Evolutionary conservation across 1,140 invertebrate genomes (phyloP).

Genomic region (Macrosteles quadrilineatus): DNA sequence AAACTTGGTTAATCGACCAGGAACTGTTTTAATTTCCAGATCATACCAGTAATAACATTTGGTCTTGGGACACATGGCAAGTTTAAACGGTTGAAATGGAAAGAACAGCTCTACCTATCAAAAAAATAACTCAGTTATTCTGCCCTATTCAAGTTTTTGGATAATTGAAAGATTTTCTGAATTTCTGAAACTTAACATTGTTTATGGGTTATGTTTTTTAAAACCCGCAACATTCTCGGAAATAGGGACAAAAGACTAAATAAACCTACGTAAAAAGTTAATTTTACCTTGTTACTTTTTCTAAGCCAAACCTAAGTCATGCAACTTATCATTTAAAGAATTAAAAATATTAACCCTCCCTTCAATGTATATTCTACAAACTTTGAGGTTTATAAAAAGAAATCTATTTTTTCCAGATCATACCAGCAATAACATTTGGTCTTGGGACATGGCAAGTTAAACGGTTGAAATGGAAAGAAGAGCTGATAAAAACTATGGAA

Average conservation of each 20-base stretch:
- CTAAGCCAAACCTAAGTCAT: too few species aligned
- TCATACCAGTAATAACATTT: conserved; percentile 12
- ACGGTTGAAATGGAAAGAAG: conserved; percentile 23
- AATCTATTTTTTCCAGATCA: not conserved
- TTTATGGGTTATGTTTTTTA: too few species aligned
- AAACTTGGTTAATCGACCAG: too few species aligned
- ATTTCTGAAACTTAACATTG: too few species aligned
- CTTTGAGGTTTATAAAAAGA: not conserved
- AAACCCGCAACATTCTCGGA: too few species aligned
- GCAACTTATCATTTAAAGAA: not conserved
- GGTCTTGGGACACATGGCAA: conserved; percentile 23
- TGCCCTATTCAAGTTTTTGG: too few species aligned
- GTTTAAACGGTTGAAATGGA: conserved; percentile 26
- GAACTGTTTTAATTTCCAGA: too few species aligned
- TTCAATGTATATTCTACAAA: not conserved
- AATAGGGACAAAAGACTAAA: too few species aligned
- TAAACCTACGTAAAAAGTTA: too few species aligned
- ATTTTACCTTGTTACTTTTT: too few species aligned
- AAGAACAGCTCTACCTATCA: conserved; percentile 8
- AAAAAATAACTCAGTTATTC: too few species aligned
- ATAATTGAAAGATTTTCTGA: too few species aligned
- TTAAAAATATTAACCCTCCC: not conserved
- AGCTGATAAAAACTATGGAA: conserved; percentile 12
- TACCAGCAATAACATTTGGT: conserved; percentile 10
- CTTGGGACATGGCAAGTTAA: conserved; percentile 26